phyloP scores from a whole-genome alignment of 2,797 vertebrate species.

The Pempheris klunzingeri region DNA sequence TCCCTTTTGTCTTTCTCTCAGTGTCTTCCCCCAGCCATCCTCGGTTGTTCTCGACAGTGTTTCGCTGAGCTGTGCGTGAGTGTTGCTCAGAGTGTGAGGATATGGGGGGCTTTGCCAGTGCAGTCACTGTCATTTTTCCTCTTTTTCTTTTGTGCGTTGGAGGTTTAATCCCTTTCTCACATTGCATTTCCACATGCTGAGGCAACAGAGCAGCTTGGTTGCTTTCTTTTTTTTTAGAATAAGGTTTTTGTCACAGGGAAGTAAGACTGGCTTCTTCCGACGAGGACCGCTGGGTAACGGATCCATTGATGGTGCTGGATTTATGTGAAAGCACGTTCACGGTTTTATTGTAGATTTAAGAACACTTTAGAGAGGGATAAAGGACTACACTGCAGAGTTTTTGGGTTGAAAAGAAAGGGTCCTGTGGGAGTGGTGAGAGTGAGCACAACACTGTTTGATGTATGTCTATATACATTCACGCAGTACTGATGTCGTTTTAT shows the following conservation, averaged over 20 bases:
- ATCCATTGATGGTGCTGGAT: conserved; percentile 67
- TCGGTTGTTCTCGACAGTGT: conserved; percentile 55
- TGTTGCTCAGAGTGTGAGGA: conserved; percentile 55
- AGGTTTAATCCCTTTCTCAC: conserved; percentile 76
- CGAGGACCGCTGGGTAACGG: conserved; percentile 60
- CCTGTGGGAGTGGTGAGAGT: conserved; percentile 36
- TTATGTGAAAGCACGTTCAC: conserved; percentile 72
- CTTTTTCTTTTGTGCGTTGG: conserved; percentile 65
- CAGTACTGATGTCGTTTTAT: conserved; percentile 28
- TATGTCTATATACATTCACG: conserved; percentile 39
- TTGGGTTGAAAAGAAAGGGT: conserved; percentile 45
- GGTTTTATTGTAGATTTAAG: conserved; percentile 72
- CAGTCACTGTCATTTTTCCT: conserved; percentile 61
- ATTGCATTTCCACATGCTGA: conserved; percentile 73
- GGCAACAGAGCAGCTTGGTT: conserved; percentile 58
- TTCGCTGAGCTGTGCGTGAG: conserved; percentile 58
- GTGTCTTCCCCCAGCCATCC: conserved; percentile 35
- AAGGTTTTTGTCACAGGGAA: conserved; percentile 57
- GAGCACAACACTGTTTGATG: conserved; percentile 48
- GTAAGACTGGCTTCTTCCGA: conserved; percentile 49
- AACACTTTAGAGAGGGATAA: conserved; percentile 67
- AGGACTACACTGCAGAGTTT: conserved; percentile 52
- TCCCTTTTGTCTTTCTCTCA: conserved; percentile 37
- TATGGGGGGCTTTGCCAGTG: conserved; percentile 49
- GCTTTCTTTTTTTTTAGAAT: conserved; percentile 44